Base-by-base conservation (phyloP, 37 sponge, comb jelly and placozoan genomes). In the Axinella damicornis region DNA sequence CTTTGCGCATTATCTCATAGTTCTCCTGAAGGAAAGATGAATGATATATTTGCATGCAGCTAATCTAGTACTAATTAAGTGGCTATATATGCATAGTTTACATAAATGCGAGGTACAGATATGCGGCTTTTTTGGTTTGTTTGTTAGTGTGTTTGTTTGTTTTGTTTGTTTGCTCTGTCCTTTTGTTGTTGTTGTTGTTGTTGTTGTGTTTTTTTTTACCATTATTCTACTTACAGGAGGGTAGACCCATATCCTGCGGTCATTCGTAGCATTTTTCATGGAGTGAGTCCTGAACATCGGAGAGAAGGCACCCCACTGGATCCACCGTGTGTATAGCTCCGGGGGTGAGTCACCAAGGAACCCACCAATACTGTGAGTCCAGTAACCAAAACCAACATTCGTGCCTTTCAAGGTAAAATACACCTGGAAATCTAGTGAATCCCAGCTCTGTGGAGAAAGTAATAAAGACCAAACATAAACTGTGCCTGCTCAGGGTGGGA, bases 271-370 rank as follows among this genome's bases (percentile, higher is more conserved):
- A 56, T 93, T 69, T 72, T 93, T 93, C 0, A 86, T 82, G 41
- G 86, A 85, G 83, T 93, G 93, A 12, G 89, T 93, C 19, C 93
- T 70, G 74, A 93, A 89, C 30, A 93, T 84, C n/a, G 93, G 93
- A 20, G 93, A 93, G 69, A 89, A 89, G 27, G 86, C 75, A 0
- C 93, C 93, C 93, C 93, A 93, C 78, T 93, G 93, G 30, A 93
- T 69, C 93, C 93, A 93, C 55, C 75, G 46, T 56, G 75, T 74
- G 75, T 57, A 74, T 22, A 93, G 82, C 38, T 93, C 93, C 13
- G 93, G 93, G 2, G 93, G 86, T 19, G 89, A 55, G 0, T 72
- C 83, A 1, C 20, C 9, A n/a, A 80, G 65, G 73, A 89, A 89
- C 5, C 93, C 93, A 2, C 93, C 93, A 28, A 93, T 22, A 56